Evolutionary conservation across 2,888 invertebrate genomes (phyloP), one percentile per base, ranked within the genome.

Genomic region (Formica aserva): DNA sequence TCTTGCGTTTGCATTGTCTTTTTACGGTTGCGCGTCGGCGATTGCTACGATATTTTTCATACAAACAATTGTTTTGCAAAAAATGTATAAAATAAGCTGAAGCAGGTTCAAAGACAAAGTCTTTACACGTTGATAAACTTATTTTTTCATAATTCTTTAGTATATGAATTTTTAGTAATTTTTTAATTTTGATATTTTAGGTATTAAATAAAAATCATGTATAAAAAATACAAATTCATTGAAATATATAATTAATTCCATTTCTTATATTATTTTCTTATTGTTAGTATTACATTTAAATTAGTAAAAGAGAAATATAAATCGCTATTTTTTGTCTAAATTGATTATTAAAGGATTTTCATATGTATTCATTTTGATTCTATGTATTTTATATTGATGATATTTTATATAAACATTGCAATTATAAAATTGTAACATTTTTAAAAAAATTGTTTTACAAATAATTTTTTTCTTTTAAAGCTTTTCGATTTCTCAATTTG

Each of bases 51-150:
- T 38, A 45, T 62, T 86, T 13, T 66, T 57, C 22, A 11, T 11
- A 67, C 41, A 67, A 57, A 55, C 55, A 6, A 48, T 26, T 38
- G 35, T 65, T 72, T 80, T 57, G 38, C 18, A 45, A 83, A 72
- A 66, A 26, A 65, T 80, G 66, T 32, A 9, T 52, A n/a, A 29
- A 22, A 26, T 32, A 22, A 9, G 4, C 11, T 41, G 38, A 8
- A 1, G 13, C 45, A 22, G 9, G 11, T 4, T 1, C n/a, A 67
- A 57, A 38, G 55, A 65, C 22, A 32, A 15, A 35, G 38, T 13
- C 48, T n/a, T 62, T 32, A 15, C 48, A 18, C 18, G 29, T 29
- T 60, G 60, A 62, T 13, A 45, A 3, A 72, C 15, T 57, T n/a
- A 38, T 3, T 74, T 41, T 41, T 15, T 41, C 15, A n/a, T 60